Percentiles rank a stretch among this genome's conserved stretches.
Conservation (phyloP, 2,113 vertebrate species). For the Sialia sialis region DNA sequence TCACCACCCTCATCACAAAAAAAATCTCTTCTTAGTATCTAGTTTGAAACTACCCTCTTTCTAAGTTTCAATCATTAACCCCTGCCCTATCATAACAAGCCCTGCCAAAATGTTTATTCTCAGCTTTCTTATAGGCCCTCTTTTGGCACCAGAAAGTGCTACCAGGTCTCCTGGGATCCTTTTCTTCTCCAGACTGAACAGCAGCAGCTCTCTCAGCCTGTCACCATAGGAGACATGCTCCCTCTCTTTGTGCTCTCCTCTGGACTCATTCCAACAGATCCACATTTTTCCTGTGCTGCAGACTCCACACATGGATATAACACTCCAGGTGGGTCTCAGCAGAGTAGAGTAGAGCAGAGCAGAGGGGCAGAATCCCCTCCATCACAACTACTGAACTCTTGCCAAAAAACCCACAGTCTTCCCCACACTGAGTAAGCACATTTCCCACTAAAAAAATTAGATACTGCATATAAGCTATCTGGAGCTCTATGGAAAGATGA, state of each 20-base stretch:
- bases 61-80: neutral
- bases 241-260: neutral
- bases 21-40: too few species aligned
- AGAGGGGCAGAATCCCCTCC: neutral
- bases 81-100: fast-evolving
- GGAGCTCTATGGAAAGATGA: neutral
- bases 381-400: neutral
- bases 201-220: neutral
- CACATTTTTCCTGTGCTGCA: neutral
- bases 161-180: neutral
- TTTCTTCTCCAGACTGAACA: neutral
- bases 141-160: neutral
- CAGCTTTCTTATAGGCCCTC: neutral
- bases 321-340: neutral
- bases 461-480: neutral
- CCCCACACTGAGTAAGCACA: neutral
- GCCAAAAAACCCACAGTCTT: neutral
- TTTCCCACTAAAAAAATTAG: neutral
- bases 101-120: neutral
- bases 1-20: fast-evolving
- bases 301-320: neutral
- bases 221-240: neutral
- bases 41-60: neutral
- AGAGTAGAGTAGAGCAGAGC: fast-evolving
- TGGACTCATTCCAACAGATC: neutral